These are phyloP conservation scores for Carposina sasakii DNA, from an alignment of 1,140 invertebrate genomes.

Conservation along the genomic window DNA sequence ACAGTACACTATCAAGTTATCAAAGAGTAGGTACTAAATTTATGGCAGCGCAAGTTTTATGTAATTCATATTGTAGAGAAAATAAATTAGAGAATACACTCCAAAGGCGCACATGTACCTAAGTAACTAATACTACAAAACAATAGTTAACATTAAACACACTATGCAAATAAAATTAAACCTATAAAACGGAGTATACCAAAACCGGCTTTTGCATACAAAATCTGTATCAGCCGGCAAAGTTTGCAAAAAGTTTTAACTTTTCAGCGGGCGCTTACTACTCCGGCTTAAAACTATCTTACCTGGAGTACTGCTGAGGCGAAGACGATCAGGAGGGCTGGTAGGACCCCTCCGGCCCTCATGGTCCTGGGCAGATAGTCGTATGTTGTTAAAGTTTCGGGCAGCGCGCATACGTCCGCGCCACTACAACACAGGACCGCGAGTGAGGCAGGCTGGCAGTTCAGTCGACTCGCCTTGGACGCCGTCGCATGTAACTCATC, in stretches of 20 bases:
- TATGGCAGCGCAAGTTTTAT: too few relatives aligned
- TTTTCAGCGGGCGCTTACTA: constrained; percentile 13
- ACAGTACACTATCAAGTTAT: too few relatives aligned
- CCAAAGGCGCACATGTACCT: neutral
- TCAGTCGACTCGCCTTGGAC: constrained; percentile 39
- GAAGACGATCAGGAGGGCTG: constrained; percentile 41
- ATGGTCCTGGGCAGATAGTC: constrained; percentile 34
- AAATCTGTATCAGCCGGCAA: neutral
- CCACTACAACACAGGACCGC: constrained; percentile 53
- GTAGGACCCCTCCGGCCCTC: constrained; percentile 38
- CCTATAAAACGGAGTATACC: constrained; percentile 15
- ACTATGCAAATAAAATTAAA: neutral
- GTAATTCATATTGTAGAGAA: too few relatives aligned
- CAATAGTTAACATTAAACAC: neutral
- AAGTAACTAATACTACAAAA: neutral
- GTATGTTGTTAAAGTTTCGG: constrained; percentile 45
- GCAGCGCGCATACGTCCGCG: constrained; percentile 48
- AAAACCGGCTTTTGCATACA: constrained; percentile 40
- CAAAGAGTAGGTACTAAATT: too few relatives aligned
- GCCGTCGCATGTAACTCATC: constrained; percentile 28
- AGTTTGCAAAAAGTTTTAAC: constrained; percentile 29
- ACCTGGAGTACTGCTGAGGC: constrained; percentile 36
- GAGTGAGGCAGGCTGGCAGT: constrained; percentile 40
- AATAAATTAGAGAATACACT: too few relatives aligned
- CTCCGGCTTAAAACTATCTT: constrained; percentile 24